Evolutionary conservation across 2,113 vertebrate species (phyloP).

Genomic region (Stercorarius parasiticus): DNA sequence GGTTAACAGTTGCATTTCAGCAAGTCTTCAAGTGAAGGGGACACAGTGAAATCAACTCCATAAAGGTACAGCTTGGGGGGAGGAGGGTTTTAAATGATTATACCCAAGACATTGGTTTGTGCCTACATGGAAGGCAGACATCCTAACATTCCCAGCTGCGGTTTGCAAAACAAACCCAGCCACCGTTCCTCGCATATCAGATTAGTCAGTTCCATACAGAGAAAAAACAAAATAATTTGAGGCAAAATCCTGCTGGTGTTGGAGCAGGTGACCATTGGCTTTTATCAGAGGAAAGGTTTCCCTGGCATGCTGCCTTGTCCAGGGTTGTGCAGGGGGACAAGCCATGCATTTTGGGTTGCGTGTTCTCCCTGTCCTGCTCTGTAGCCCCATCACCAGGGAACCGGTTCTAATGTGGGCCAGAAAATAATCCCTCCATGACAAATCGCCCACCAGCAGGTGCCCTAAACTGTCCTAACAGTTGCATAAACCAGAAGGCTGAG

Average conservation of each 20-base stretch:
- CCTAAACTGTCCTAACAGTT: not conserved
- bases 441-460: not conserved
- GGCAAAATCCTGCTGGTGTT: not conserved
- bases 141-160: not conserved
- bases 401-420: not conserved
- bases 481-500: not conserved
- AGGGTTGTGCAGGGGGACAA: accelerated
- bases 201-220: not conserved
- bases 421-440: not conserved
- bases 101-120: not conserved
- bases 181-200: not conserved
- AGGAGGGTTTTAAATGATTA: not conserved
- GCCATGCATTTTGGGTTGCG: accelerated
- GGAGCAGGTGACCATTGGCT: not conserved
- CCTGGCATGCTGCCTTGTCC: accelerated
- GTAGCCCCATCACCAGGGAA: not conserved
- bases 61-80: not conserved
- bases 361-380: not conserved
- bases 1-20: slow-evolving; percentile 52
- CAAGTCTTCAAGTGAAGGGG: slow-evolving; percentile 3
- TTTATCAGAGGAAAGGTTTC: not conserved
- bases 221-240: not conserved
- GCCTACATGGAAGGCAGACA: not conserved
- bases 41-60: not conserved
- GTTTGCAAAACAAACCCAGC: not conserved